A percentile compares a stretch with the other conserved stretches of the same genome.
phyloP scores from a whole-genome alignment of 1,140 invertebrate species.

The Rhopalosiphum padi region DNA sequence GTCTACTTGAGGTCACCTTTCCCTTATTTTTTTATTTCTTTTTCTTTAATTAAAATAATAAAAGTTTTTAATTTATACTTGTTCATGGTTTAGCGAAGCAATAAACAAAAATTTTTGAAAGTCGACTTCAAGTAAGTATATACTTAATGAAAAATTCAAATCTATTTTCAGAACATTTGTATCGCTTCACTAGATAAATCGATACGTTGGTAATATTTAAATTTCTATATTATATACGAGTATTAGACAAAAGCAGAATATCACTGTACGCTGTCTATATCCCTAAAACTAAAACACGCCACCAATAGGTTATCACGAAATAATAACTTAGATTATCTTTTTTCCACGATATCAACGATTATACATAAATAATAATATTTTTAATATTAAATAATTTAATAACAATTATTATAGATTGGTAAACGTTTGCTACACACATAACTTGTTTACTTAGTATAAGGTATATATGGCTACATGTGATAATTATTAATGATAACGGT shows the following conservation, averaged over 20 bases:
- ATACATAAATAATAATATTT: constrained; percentile 5
- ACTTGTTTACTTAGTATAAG: not conserved
- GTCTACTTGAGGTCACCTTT: not conserved
- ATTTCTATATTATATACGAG: not conserved
- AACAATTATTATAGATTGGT: not conserved
- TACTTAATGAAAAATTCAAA: not conserved
- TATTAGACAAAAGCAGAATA: not conserved
- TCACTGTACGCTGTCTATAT: not conserved
- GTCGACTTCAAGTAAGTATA: not conserved
- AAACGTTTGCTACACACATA: not conserved
- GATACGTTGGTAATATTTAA: not conserved
- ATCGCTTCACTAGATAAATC: not conserved
- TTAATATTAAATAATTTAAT: not conserved
- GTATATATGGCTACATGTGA: not conserved
- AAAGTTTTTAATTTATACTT: too few relatives aligned
- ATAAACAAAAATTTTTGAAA: not conserved
- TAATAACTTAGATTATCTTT: not conserved
- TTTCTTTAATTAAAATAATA: too few relatives aligned
- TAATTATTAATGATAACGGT: not conserved
- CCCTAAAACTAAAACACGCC: not conserved
- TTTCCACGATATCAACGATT: not conserved
- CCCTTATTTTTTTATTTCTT: too few relatives aligned
- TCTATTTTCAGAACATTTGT: not conserved
- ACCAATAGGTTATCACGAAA: not conserved
- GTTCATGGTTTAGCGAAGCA: not conserved